Conservation (phyloP, 2,888 invertebrate species). For the Argyra leucocephala region DNA sequence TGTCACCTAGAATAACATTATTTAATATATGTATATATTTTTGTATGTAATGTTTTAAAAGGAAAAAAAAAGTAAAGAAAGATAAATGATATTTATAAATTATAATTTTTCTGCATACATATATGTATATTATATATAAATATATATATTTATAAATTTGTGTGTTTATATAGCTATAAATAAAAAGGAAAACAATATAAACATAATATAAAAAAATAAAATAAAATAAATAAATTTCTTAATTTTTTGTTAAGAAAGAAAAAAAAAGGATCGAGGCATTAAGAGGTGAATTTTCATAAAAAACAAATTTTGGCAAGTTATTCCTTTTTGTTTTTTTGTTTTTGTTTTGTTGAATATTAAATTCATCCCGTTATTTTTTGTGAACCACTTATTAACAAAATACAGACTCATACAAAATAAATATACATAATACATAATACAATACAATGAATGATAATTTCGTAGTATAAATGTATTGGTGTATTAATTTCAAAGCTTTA, state of each 20-base stretch:
- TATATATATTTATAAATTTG: not conserved
- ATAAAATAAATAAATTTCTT: not conserved
- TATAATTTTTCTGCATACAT: not conserved
- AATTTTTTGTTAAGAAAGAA: not conserved
- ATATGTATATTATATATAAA: too few relatives aligned
- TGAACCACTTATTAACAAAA: too few relatives aligned
- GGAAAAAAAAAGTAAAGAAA: constrained; percentile 13
- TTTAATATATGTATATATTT: not conserved
- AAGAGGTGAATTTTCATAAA: too few relatives aligned
- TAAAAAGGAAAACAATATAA: not conserved
- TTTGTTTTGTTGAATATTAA: too few relatives aligned
- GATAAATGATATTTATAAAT: constrained; percentile 4
- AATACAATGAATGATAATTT: too few relatives aligned
- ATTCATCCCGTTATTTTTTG: too few relatives aligned
- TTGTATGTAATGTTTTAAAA: not conserved
- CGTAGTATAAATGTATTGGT: too few relatives aligned
- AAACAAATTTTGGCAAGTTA: too few relatives aligned
- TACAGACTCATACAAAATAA: too few relatives aligned
- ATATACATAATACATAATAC: too few relatives aligned
- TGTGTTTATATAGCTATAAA: not conserved
- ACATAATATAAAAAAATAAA: not conserved
- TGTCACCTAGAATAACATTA: constrained; percentile 33
- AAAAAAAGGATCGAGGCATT: not conserved
- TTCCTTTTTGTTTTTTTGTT: too few relatives aligned
- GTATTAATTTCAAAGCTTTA: too few relatives aligned